Base-by-base conservation (phyloP, 1,140 invertebrate species). In the Leucophenga varia region DNA sequence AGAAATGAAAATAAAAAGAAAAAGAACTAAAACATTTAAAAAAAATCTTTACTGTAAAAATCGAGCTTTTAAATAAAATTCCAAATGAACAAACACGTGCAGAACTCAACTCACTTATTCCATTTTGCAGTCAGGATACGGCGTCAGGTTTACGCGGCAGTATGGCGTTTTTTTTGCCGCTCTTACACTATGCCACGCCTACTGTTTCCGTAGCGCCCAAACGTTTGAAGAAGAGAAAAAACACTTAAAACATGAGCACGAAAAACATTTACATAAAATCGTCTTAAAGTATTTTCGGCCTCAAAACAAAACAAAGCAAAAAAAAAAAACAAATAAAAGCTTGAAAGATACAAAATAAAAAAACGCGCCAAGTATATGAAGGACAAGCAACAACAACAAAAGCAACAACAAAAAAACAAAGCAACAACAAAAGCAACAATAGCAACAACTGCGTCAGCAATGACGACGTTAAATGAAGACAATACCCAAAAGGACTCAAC, bases 191-290 rank as follows among this genome's bases (percentile, higher is more conserved):
- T 14, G 14, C 35, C 31, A 34, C 13, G 18, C 3, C 35, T 37
- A 18, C 13, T 17, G 35, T 63, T 21, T n/a, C n/a, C n/a, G n/a
- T n/a, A 41, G 41, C 52, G 49, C 46, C 44, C n/a, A n/a, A n/a
- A n/a, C n/a, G n/a, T n/a, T 56, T 45, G 61, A 49, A 52, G 54
- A 39, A 38, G 61, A 49, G 45, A 49, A 64, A 67, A 67, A 59
- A 67, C 63, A 67, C 63, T 65, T 65, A 65, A 65, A 65, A 67
- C 63, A 65, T 65, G 63, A 65, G 63, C 63, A 65, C 56, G 63
- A 63, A 65, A 65, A 65, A 65, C 63, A 65, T 65, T 65, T 67
- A 65, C 63, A 65, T 65, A 65, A 65, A 65, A 65, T 65, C 63
- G 63, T 65, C 63, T 65, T 65, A 65, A 63, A 65, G 63, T 65